Evolutionary conservation across 1,140 invertebrate species (phyloP), one percentile per base, ranked within the genome.

Genomic region (Tetraneura akinire): DNA sequence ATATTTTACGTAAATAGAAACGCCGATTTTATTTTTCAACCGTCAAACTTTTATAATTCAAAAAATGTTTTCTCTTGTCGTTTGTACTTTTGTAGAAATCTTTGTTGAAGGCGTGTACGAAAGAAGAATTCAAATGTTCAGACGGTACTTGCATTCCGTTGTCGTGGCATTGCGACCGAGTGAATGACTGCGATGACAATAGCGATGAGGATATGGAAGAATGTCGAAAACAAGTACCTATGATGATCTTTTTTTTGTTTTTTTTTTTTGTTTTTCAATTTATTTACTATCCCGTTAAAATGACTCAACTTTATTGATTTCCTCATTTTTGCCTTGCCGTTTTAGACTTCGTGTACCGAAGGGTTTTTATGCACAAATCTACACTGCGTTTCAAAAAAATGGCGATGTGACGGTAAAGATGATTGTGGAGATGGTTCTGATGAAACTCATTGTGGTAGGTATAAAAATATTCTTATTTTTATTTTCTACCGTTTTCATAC

Each of bases 391-490:
- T 87, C 87, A 10, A 84, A 85, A 0, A 84, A 88, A 57, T 92
- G 90, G 90, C 85, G 86, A 76, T 93, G 92, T 84, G 91, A 93
- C 83, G 88, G 88, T 21, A 81, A 80, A 8, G 85, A 88, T 71
- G 91, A 93, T 84, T 93, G 92, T 84, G 82, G 82, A 0, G 92
- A 93, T 84, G 86, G 86, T 68, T 88, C 88, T 73, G 91, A 92
- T 84, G 91, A 92, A 86, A 64, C 51, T 60, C 83, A 89, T 74
- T 92, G 91, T 84, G 88, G 91, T 91, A 86, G 84, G 80, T 83
- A 26, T 26, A 37, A 53, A 21, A 16, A 81, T 29, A 21, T 8
- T 9, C 32, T 16, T n/a, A n/a, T n/a, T n/a, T 57, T 32, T 80
- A 51, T 66, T n/a, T 26, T 64, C 11, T 80, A 29, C 10, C 11